These are phyloP conservation scores for Aproaerema taeniolella DNA, from an alignment of 2,888 invertebrate species.

Conservation along the genomic window DNA sequence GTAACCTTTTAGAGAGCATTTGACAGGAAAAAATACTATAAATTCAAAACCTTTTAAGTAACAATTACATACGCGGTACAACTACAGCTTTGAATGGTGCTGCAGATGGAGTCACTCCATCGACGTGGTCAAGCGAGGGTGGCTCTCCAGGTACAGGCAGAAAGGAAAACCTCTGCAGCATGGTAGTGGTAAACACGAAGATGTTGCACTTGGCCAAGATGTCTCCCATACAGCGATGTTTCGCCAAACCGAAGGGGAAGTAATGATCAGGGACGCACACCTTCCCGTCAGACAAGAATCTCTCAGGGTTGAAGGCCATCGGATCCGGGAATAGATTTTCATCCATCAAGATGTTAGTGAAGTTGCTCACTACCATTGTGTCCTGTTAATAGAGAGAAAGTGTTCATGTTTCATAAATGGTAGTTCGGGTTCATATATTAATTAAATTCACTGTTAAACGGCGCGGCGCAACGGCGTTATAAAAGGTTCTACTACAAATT, in stretches of 20 bases:
- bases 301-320: slow-evolving; percentile 84
- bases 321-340: slow-evolving; percentile 83
- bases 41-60: no score
- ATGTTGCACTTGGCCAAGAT: slow-evolving; percentile 84
- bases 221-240: slow-evolving; percentile 90
- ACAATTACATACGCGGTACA: slow-evolving; percentile 60
- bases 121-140: slow-evolving; percentile 82
- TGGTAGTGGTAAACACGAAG: slow-evolving; percentile 84
- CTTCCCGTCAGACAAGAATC: slow-evolving; percentile 82
- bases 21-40: no score
- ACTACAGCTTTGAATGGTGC: slow-evolving; percentile 84
- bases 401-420: background rate
- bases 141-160: slow-evolving; percentile 79
- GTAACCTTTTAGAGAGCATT: no score
- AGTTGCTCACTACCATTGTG: slow-evolving; percentile 88
- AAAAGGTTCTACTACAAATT: no score
- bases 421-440: no score
- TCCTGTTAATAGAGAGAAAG: slow-evolving; percentile 64
- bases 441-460: no score
- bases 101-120: slow-evolving; percentile 88
- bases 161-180: slow-evolving; percentile 86
- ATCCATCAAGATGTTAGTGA: slow-evolving; percentile 84
- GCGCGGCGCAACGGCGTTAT: no score
- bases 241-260: slow-evolving; percentile 87
- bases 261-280: slow-evolving; percentile 81